Conservation (phyloP, 2,797 vertebrate species). For the Pogoniulus pusillus region DNA sequence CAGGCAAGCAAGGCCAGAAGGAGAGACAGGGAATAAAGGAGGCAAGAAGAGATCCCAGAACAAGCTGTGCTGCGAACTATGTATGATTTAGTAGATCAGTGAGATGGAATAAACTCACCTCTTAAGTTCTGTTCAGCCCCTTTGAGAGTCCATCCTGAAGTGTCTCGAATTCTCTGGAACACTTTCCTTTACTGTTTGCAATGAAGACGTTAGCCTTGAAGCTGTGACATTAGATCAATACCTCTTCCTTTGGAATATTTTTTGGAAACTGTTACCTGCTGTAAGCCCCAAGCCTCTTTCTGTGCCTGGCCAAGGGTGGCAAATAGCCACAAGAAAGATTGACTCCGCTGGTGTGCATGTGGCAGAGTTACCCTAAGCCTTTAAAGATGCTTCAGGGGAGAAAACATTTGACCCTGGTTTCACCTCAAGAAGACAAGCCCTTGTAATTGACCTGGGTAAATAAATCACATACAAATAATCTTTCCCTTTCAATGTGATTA, state of each 20-base stretch:
- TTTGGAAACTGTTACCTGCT: not conserved
- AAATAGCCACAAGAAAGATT: not conserved
- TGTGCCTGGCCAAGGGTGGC: not conserved
- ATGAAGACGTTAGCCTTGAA: no score
- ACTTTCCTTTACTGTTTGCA: no score
- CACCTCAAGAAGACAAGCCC: not conserved
- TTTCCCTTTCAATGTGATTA: not conserved
- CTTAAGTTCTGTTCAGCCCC: no score
- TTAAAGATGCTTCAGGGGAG: not conserved
- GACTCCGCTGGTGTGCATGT: not conserved
- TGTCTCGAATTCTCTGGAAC: no score
- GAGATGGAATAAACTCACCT: no score
- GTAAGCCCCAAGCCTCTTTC: not conserved
- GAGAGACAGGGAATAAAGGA: no score
- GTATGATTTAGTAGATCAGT: no score
- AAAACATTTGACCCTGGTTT: not conserved
- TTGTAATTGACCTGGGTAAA: not conserved
- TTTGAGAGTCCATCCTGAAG: no score
- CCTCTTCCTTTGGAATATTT: not conserved
- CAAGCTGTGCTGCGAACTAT: no score
- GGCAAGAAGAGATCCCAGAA: no score
- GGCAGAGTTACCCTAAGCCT: not conserved
- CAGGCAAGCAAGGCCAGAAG: no score
- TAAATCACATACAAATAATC: not conserved
- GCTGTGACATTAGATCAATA: not conserved